Evolutionary conservation across 2,797 vertebrate genomes (phyloP), one percentile per base, ranked within the genome.

Genomic region (Labeo calbasu): DNA sequence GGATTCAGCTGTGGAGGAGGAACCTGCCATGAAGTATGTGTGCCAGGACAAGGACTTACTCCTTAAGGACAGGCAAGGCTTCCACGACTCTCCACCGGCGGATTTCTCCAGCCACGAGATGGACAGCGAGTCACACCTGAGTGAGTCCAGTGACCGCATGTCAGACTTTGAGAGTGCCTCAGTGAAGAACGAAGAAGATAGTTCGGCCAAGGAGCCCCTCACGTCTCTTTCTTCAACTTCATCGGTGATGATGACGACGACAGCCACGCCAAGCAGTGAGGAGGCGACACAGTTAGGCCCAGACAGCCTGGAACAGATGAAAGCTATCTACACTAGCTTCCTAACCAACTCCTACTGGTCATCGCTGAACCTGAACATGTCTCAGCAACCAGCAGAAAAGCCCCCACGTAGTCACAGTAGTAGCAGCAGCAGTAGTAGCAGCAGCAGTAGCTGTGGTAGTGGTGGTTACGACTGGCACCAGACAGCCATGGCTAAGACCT

Each of bases 271-370:
- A 78, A 92, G 93, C 5, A 93, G 92, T 80, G 98, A 99, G 32
- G 97, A 98, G 88, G 93, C 95, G 0, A 87, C 94, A 13, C 90
- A 90, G n/a, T 94, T 95, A 0, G 96, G 96, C 48, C 96, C 97
- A 0, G 98, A 99, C 89, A 99, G 98, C 86, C 94, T 99, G 88
- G 98, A 99, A 90, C 98, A 99, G 94, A 99, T 99, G 98, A 99
- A 99, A 94, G 98, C 98, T 0, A 98, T 99, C 83, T 99, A 99
- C 92, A 97, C 98, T 83, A 98, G 98, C 91, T 99, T 99, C 89
- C 95, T 99, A 81, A 99, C 97, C 90, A 99, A 97, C 92, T 99
- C 98, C 25, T 99, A 99, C 88, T 99, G 98, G 98, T 99, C 98
- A 81, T 97, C 95, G 88, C 96, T 99, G 90, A 98, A 96, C 91